Evolutionary conservation across 2,113 vertebrate species (phyloP).

Genomic region (Mystacornis crossleyi): DNA sequence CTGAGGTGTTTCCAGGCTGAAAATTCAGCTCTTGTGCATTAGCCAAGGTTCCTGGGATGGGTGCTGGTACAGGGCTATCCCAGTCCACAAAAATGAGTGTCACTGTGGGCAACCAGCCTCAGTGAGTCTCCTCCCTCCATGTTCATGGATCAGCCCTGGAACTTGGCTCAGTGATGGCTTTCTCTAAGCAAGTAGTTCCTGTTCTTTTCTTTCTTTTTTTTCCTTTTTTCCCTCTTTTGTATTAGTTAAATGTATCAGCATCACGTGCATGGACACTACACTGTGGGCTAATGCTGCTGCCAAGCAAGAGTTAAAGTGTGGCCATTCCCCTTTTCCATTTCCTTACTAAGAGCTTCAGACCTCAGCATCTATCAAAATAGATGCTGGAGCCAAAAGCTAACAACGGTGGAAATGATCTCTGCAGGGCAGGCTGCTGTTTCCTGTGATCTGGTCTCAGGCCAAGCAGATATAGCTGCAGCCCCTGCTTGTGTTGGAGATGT

Average conservation of each 20-base stretch:
- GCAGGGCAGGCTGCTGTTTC: neutral
- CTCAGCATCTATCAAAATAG: slow-evolving; percentile 18
- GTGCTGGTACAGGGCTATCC: neutral
- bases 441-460: neutral
- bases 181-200: neutral
- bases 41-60: neutral
- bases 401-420: slow-evolving; percentile 29
- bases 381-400: slow-evolving; percentile 14
- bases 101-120: neutral
- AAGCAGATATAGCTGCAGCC: neutral
- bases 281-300: neutral
- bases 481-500: neutral
- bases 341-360: neutral
- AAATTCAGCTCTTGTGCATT: neutral
- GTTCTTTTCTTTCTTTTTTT: rapidly evolving
- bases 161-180: neutral
- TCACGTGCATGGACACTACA: neutral
- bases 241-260: neutral
- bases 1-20: neutral
- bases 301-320: neutral
- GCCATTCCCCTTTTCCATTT: neutral
- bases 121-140: neutral
- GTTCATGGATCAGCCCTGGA: neutral
- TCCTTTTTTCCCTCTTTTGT: neutral
- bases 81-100: neutral